Conservation (phyloP, 2,888 invertebrate genomes). For the Macrophya annulata region DNA sequence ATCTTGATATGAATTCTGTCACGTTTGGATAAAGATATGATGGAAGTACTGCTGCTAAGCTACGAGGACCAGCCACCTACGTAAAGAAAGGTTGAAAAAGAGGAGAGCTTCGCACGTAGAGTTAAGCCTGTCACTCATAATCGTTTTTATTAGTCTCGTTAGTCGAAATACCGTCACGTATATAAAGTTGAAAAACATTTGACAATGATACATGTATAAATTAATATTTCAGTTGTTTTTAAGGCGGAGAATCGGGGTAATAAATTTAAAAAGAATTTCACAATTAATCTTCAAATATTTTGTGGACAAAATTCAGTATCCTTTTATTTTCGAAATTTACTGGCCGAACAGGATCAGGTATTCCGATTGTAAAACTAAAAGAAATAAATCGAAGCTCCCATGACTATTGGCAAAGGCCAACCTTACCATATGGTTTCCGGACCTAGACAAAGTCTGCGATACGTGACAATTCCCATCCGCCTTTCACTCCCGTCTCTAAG, state of each 20-base stretch:
- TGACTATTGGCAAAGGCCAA: constrained; percentile 1
- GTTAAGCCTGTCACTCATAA: constrained; percentile 14
- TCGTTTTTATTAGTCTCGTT: not conserved
- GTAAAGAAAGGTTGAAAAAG: not conserved
- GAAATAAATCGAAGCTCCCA: constrained; percentile 25
- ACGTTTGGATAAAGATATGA: constrained; percentile 8
- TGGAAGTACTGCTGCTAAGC: constrained; percentile 6
- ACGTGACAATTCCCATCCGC: constrained; percentile 38
- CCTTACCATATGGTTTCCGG: constrained; percentile 9
- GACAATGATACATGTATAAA: not conserved
- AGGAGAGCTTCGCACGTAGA: not conserved
- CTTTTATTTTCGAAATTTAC: not conserved
- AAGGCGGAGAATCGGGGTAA: not conserved
- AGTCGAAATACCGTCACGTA: not conserved
- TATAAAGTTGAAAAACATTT: not conserved
- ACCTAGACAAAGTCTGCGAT: constrained; percentile 32
- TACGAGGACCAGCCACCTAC: not conserved
- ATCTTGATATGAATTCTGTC: not conserved
- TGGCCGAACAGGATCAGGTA: not conserved
- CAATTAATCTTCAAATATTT: not conserved
- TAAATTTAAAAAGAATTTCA: not conserved
- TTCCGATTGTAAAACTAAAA: not conserved
- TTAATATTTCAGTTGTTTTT: not conserved
- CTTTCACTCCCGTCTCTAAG: constrained; percentile 28
- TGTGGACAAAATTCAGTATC: not conserved